Conservation (phyloP, 2,888 invertebrate genomes). For the Ochropacha duplaris region DNA sequence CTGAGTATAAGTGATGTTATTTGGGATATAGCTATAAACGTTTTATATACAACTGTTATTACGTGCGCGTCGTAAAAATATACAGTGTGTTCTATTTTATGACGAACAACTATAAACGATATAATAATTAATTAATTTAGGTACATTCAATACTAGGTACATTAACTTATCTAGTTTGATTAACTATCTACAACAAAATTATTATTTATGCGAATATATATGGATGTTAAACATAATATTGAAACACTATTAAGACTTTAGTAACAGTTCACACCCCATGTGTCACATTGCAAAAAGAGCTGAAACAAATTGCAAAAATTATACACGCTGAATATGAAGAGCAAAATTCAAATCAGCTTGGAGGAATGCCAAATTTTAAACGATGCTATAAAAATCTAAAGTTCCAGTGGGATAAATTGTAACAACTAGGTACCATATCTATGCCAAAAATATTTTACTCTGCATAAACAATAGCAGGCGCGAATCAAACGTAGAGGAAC, state of each 20-base stretch:
- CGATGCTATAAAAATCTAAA: slow-evolving; percentile 73
- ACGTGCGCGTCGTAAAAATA: slow-evolving; percentile 65
- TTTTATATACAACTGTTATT: slow-evolving; percentile 62
- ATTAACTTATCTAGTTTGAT: too few relatives aligned
- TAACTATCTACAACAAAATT: too few relatives aligned
- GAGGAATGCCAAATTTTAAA: slow-evolving; percentile 66
- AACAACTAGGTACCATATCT: slow-evolving; percentile 46
- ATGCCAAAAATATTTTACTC: slow-evolving; percentile 62
- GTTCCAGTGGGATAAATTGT: slow-evolving; percentile 65
- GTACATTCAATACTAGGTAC: too few relatives aligned
- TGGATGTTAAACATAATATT: neutral
- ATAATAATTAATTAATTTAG: slow-evolving; percentile 27
- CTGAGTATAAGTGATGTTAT: slow-evolving; percentile 57
- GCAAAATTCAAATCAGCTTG: slow-evolving; percentile 59
- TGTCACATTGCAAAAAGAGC: neutral
- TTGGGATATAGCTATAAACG: slow-evolving; percentile 52
- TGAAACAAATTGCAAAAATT: slow-evolving; percentile 11
- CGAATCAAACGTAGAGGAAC: slow-evolving; percentile 30
- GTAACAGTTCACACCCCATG: neutral
- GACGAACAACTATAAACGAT: slow-evolving; percentile 21
- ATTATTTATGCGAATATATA: neutral
- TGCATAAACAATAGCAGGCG: slow-evolving; percentile 54
- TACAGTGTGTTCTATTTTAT: slow-evolving; percentile 61
- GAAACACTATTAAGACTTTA: neutral
- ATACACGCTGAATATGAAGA: slow-evolving; percentile 61